phyloP scores from a whole-genome alignment of 64 coral and sea anemone species.

The Catalaphyllia jardinei region DNA sequence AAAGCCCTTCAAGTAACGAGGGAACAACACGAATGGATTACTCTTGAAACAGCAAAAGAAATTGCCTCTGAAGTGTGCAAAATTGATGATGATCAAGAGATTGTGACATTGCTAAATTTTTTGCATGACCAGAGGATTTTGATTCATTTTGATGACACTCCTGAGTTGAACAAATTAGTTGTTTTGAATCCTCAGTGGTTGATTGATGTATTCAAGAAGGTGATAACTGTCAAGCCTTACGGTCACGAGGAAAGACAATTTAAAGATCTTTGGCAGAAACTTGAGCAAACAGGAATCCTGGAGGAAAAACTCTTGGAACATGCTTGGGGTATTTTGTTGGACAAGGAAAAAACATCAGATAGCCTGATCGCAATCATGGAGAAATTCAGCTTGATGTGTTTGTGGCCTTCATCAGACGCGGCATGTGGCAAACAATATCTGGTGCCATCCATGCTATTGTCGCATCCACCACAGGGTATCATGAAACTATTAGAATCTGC shows the following conservation, averaged over 20 bases:
- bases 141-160: slow-evolving; percentile 37
- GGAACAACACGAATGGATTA: background rate
- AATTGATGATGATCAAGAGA: slow-evolving; percentile 14
- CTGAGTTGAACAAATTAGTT: slow-evolving; percentile 7
- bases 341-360: background rate
- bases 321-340: slow-evolving; percentile 3
- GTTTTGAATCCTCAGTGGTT: slow-evolving; percentile 37
- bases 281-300: slow-evolving; percentile 17
- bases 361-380: slow-evolving; percentile 35
- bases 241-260: background rate
- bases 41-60: background rate
- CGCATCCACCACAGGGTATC: background rate
- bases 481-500: background rate
- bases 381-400: slow-evolving; percentile 33
- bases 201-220: slow-evolving; percentile 27
- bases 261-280: slow-evolving; percentile 6
- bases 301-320: slow-evolving; percentile 1
- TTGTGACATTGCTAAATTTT: slow-evolving; percentile 15
- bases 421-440: background rate
- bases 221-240: slow-evolving; percentile 21
- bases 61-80: slow-evolving; percentile 8
- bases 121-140: slow-evolving; percentile 38
- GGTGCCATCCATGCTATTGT: slow-evolving; percentile 40
- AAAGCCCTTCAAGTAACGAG: background rate
- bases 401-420: slow-evolving; percentile 18